A percentile compares a stretch with the other conserved stretches of the same genome.
phyloP scores from a whole-genome alignment of 2,797 vertebrate genomes.

The Coluber constrictor region DNA sequence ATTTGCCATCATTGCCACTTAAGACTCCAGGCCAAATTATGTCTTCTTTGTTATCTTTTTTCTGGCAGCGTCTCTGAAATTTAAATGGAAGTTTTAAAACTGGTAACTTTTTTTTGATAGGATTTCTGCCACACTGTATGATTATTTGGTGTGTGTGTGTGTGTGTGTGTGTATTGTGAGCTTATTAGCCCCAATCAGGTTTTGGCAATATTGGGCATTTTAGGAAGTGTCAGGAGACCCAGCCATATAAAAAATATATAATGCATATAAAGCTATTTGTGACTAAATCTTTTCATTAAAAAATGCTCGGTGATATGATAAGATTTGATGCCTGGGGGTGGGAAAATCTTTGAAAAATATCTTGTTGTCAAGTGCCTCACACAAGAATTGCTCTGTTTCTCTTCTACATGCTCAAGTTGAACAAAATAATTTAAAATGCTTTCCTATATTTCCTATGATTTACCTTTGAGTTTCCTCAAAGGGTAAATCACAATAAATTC shows the following conservation, averaged over 20 bases:
- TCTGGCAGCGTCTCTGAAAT: not conserved
- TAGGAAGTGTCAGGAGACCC: conserved; percentile 50
- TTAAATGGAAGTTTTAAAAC: not conserved
- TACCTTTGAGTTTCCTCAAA: not conserved
- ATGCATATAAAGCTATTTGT: conserved; percentile 31
- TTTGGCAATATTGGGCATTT: conserved; percentile 26
- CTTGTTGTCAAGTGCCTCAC: conserved; percentile 51
- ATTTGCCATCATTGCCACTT: not conserved
- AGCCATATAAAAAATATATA: conserved; percentile 38
- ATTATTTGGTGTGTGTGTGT: not conserved
- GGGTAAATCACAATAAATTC: not conserved
- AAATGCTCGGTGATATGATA: conserved; percentile 24
- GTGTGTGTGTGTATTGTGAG: not conserved
- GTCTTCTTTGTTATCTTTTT: not conserved
- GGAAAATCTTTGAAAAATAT: conserved; percentile 36
- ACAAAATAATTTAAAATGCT: conserved; percentile 12
- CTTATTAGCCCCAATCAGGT: conserved; percentile 1
- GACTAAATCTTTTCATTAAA: conserved; percentile 31
- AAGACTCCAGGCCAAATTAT: not conserved
- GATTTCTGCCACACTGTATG: not conserved
- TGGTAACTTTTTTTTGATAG: conserved; percentile 4
- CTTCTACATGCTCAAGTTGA: conserved; percentile 51
- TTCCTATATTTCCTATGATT: not conserved
- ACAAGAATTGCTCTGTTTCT: conserved; percentile 50
- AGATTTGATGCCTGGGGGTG: conserved; percentile 47